A percentile compares a stretch with the other conserved stretches of the same genome.
phyloP scores from a whole-genome alignment of 2,888 invertebrate species.

The Barypeithes pellucidus region DNA sequence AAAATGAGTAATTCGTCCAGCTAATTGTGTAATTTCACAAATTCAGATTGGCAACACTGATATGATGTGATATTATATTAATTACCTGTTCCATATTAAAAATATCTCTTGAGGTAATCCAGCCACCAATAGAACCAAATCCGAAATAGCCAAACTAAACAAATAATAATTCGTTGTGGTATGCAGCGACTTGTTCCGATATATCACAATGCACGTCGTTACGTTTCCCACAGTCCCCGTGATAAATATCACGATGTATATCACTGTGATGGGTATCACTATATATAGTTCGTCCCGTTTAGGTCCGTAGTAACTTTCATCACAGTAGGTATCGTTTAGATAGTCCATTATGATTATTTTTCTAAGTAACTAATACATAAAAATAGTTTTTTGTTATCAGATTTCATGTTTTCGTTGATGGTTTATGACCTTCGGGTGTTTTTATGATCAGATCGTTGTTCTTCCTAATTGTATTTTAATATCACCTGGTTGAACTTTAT shows the following conservation, averaged over 20 bases:
- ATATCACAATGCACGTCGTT: slow-evolving; percentile 89
- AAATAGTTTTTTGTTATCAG: not conserved
- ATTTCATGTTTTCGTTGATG: not conserved
- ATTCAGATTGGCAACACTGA: too few relatives aligned
- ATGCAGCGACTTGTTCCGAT: slow-evolving; percentile 87
- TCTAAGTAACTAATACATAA: not conserved
- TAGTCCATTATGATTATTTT: slow-evolving; percentile 32
- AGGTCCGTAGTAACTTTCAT: slow-evolving; percentile 58
- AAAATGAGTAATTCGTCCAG: too few relatives aligned
- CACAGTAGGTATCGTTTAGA: slow-evolving; percentile 43
- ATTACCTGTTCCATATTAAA: slow-evolving; percentile 79
- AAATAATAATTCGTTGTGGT: slow-evolving; percentile 87
- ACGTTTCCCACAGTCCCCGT: slow-evolving; percentile 86
- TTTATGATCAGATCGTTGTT: not conserved
- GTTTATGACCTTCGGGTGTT: not conserved
- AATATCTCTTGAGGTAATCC: slow-evolving; percentile 90
- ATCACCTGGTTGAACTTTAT: too few relatives aligned
- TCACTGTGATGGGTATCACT: slow-evolving; percentile 82
- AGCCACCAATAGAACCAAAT: slow-evolving; percentile 82
- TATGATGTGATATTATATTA: too few relatives aligned
- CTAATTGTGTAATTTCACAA: too few relatives aligned
- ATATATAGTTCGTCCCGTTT: slow-evolving; percentile 60
- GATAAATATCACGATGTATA: slow-evolving; percentile 85
- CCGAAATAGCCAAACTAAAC: slow-evolving; percentile 89
- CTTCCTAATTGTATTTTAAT: too few relatives aligned